A percentile compares a stretch with the other conserved stretches of the same genome.
Evolutionary conservation across 2,113 vertebrate genomes (phyloP).

Genomic region (Bombycilla garrulus): DNA sequence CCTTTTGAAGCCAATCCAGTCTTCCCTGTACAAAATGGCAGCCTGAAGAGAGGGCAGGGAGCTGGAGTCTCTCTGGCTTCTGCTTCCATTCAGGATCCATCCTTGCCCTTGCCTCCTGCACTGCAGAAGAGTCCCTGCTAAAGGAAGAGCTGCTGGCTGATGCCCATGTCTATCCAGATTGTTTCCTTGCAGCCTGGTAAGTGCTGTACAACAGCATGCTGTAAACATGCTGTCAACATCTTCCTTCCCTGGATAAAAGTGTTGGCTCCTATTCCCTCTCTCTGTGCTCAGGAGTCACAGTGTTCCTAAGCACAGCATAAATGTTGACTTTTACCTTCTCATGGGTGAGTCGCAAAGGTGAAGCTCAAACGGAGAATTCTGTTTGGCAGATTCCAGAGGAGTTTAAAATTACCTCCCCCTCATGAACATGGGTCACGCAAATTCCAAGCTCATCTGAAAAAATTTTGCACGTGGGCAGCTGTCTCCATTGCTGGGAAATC

Average conservation of each 20-base stretch:
- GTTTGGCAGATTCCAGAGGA: not conserved
- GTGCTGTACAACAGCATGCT: slow-evolving; percentile 61
- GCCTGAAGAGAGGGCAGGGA: not conserved
- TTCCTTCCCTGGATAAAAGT: slow-evolving; percentile 74
- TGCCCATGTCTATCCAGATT: slow-evolving; percentile 53
- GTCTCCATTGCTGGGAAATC: not conserved
- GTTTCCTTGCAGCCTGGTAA: slow-evolving; percentile 68
- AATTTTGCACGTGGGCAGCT: not conserved
- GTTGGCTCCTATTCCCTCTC: not conserved
- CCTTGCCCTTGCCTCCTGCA: slow-evolving; percentile 62
- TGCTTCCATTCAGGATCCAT: slow-evolving; percentile 53
- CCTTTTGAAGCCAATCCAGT: not conserved
- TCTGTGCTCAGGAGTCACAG: not conserved
- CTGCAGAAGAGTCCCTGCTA: slow-evolving; percentile 11
- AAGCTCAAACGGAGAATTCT: not conserved
- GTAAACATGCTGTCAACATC: slow-evolving; percentile 52
- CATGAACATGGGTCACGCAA: not conserved
- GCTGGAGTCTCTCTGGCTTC: not conserved
- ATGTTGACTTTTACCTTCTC: not conserved
- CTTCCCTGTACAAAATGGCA: not conserved
- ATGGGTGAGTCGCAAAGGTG: not conserved
- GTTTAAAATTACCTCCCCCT: not conserved
- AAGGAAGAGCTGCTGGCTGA: slow-evolving; percentile 62
- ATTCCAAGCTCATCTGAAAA: not conserved
- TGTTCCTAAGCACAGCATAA: not conserved